Base-by-base conservation (phyloP, 2,888 invertebrate species). In the Eurois occulta region DNA sequence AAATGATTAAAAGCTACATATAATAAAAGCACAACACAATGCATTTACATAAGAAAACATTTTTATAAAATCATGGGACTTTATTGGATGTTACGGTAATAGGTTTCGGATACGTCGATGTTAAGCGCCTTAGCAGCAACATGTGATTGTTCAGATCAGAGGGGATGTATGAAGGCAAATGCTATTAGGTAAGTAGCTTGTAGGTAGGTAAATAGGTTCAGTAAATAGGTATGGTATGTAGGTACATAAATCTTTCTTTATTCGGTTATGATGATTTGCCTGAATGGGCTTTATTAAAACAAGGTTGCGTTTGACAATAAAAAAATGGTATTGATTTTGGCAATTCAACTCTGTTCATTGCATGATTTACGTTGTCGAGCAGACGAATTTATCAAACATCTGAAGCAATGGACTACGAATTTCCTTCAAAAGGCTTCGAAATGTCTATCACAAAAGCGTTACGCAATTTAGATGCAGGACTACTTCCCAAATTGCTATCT, bases 61-160 rank as follows among this genome's bases (percentile, higher is more conserved):
- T 67, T 48, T 60, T 78, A 66, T 43, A 43, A 64, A 64, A 72
- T 48, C 55, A 48, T 58, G 46, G 28, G 41, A 68, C n/a, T n/a
- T 41, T 72, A 78, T 69, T 78, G 41, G 65, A 70, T 18, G n/a
- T n/a, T 35, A 60, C n/a, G 38, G 71, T 78, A 72, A 72, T 38
- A 18, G 28, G 2, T 8, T 41, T 60, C 38, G 28, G 32, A 60
- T 62, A 43, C 18, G 38, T 43, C 24, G 32, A 68, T 41, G 75
- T 52, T 77, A 75, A 77, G 77, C 75, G n/a, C 48, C 43, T 64
- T 55, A 68, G 11, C 16, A 67, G 64, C 46, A 72, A 52, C 10
- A 65, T 13, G 55, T 41, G 77, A 58, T 77, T 77, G 69, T 77
- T 65, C 16, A 48, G 55, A 41, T 65, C 13, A 58, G 28, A 52